These are phyloP conservation scores for Tetramorium simillimum DNA, from an alignment of 1,140 invertebrate genomes.

Conservation along the genomic window DNA sequence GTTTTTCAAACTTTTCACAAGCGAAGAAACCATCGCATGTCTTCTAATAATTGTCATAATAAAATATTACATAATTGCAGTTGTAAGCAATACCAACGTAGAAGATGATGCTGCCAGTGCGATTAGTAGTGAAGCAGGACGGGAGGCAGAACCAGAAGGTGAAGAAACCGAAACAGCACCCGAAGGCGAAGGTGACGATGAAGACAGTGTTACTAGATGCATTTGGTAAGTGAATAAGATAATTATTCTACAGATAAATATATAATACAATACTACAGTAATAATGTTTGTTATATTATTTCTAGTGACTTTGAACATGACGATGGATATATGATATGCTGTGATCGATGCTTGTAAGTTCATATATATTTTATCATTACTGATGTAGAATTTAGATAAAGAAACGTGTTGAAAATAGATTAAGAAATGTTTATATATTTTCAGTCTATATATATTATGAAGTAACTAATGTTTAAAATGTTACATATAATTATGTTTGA, in stretches of 20 bases:
- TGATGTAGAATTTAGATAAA: conserved; percentile 1
- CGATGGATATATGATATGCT: conserved; percentile 99
- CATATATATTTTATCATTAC: conserved; percentile 30
- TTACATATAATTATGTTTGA: background rate
- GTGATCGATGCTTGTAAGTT: conserved; percentile 92
- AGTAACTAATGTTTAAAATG: background rate
- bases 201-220: conserved; percentile 95
- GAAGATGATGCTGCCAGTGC: conserved; percentile 89
- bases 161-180: conserved; percentile 96
- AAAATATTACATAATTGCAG: conserved; percentile 61
- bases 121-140: conserved; percentile 87
- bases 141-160: conserved; percentile 89
- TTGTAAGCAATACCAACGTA: conserved; percentile 73
- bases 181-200: conserved; percentile 93
- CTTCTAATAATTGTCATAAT: background rate
- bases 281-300: background rate
- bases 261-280: conserved; percentile 8
- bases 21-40: background rate
- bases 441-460: background rate
- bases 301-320: conserved; percentile 96
- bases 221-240: conserved; percentile 88
- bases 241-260: background rate
- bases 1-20: background rate
- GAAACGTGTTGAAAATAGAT: background rate
- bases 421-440: conserved; percentile 10